phyloP scores from a whole-genome alignment of 2,113 vertebrate genomes.

The Amphiprion ocellaris region DNA sequence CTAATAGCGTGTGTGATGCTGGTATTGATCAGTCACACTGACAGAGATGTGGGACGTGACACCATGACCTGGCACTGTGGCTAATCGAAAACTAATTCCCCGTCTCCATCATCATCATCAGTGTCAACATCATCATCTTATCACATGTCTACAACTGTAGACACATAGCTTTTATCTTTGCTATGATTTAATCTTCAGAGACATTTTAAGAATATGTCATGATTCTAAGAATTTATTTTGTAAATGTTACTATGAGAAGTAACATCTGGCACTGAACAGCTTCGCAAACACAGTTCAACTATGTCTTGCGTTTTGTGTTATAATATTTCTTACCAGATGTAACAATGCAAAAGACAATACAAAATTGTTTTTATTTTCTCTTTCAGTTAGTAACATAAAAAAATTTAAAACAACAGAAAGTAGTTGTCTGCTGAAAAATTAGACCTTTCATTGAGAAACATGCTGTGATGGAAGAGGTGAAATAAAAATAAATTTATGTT shows the following conservation, averaged over 20 bases:
- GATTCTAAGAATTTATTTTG: neutral
- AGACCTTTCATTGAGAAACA: too few relatives aligned
- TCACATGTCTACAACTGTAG: conserved; percentile 16
- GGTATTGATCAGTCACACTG: conserved; percentile 79
- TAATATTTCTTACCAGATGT: neutral
- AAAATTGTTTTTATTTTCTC: neutral
- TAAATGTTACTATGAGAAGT: neutral
- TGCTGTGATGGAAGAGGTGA: too few relatives aligned
- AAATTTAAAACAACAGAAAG: too few relatives aligned
- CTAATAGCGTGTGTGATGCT: conserved; percentile 76
- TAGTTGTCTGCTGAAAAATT: too few relatives aligned
- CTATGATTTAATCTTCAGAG: neutral
- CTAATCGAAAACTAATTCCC: conserved; percentile 83
- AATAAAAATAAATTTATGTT: too few relatives aligned
- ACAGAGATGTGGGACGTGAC: conserved; percentile 70
- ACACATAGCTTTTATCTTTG: conserved; percentile 31
- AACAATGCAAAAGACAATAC: neutral
- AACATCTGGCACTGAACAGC: neutral
- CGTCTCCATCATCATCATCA: conserved; percentile 63
- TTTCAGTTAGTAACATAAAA: too few relatives aligned
- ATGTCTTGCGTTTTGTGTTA: neutral
- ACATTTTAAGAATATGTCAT: neutral
- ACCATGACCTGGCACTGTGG: conserved; percentile 71
- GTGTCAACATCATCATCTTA: conserved; percentile 24
- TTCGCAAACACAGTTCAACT: too few relatives aligned